Conservation (phyloP, 2,888 invertebrate species). For the Drosophila rellima region DNA sequence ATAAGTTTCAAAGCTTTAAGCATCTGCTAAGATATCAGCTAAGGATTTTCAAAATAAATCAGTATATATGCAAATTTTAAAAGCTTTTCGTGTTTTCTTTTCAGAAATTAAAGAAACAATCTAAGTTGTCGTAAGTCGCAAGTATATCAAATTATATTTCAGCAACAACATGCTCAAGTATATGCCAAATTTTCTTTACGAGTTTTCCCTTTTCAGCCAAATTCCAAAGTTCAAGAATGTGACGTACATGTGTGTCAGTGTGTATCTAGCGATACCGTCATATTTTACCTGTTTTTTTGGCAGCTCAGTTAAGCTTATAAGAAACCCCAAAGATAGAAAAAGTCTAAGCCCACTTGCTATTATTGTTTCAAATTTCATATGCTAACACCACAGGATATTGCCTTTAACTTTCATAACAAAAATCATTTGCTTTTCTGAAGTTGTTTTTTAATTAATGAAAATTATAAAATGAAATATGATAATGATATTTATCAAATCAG, state of each 20-base stretch:
- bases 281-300: constrained; percentile 34
- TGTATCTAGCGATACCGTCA: not conserved
- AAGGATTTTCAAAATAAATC: constrained; percentile 15
- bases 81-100: constrained; percentile 6
- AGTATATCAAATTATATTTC: constrained; percentile 4
- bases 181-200: constrained; percentile 28
- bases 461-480: not conserved
- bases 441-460: not conserved
- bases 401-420: constrained; percentile 5
- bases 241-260: not conserved
- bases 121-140: not conserved
- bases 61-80: constrained; percentile 18
- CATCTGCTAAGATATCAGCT: constrained; percentile 2
- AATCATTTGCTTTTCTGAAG: constrained; percentile 28
- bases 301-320: constrained; percentile 5
- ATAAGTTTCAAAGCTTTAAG: constrained; percentile 26
- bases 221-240: constrained; percentile 61
- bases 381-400: constrained; percentile 30
- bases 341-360: constrained; percentile 19
- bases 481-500: not conserved
- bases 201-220: constrained; percentile 20
- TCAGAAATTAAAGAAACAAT: constrained; percentile 2
- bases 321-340: constrained; percentile 6
- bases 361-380: constrained; percentile 48
- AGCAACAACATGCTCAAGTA: constrained; percentile 8